Evolutionary conservation across 2,888 invertebrate genomes (phyloP).

Genomic region (Ditula angustiorana): DNA sequence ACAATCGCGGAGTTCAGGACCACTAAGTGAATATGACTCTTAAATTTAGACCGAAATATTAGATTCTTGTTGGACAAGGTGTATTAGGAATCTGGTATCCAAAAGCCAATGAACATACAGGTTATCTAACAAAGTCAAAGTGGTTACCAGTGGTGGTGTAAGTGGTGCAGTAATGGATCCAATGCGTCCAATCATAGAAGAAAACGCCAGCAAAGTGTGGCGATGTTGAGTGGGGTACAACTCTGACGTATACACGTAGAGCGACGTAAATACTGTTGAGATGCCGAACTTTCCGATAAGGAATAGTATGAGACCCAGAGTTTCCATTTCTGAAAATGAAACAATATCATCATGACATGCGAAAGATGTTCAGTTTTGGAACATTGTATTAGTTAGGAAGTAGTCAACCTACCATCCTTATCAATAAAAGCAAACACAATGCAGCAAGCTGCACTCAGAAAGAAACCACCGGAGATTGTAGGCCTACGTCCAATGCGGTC

Average conservation of each 20-base stretch:
- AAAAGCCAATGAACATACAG: too few relatives aligned
- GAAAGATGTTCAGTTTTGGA: too few relatives aligned
- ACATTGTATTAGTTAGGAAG: too few relatives aligned
- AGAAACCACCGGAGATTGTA: slow-evolving; percentile 78
- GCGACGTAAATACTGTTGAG: slow-evolving; percentile 82
- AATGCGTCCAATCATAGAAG: slow-evolving; percentile 87
- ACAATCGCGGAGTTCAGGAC: too few relatives aligned
- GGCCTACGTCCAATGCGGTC: slow-evolving; percentile 83
- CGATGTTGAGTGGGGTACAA: slow-evolving; percentile 87
- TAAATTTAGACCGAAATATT: too few relatives aligned
- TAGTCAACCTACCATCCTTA: slow-evolving; percentile 56
- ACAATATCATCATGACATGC: not conserved
- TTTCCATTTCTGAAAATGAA: slow-evolving; percentile 41
- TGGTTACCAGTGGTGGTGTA: slow-evolving; percentile 84
- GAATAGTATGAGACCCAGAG: slow-evolving; percentile 62
- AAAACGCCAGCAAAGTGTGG: slow-evolving; percentile 85
- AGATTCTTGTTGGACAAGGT: too few relatives aligned
- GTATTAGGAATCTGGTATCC: too few relatives aligned
- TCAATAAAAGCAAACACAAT: slow-evolving; percentile 52
- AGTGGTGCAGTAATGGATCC: slow-evolving; percentile 88
- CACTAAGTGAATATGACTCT: too few relatives aligned
- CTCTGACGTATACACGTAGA: slow-evolving; percentile 87
- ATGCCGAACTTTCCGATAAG: slow-evolving; percentile 85
- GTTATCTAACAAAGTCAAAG: too few relatives aligned
- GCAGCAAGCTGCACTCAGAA: slow-evolving; percentile 69